Percentiles rank a stretch among this genome's conserved stretches.
Conservation (phyloP, 2,797 vertebrate species). For the Helostoma temminkii region DNA sequence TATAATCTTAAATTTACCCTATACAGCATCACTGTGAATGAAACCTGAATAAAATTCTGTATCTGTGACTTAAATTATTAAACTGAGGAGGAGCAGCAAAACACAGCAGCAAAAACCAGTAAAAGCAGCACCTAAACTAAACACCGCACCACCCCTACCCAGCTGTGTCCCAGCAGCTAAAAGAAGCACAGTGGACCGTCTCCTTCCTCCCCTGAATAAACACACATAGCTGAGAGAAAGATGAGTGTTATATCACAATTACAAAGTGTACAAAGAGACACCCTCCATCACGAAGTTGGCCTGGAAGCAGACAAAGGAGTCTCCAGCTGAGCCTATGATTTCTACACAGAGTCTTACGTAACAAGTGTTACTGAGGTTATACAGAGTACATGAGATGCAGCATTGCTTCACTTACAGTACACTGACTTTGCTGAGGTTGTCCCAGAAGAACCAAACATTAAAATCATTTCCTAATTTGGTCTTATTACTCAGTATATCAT, state of each 20-base stretch:
- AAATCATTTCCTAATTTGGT: not conserved
- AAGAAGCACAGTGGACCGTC: slow-evolving; percentile 24
- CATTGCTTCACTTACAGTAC: not conserved
- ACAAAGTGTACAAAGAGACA: slow-evolving; percentile 27
- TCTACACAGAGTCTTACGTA: slow-evolving; percentile 63
- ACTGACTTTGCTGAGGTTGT: not conserved
- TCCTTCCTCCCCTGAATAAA: slow-evolving; percentile 50
- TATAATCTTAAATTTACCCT: too few relatives aligned
- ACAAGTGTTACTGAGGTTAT: slow-evolving; percentile 37
- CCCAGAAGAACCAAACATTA: not conserved
- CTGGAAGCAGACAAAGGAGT: slow-evolving; percentile 37
- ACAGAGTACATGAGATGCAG: slow-evolving; percentile 9
- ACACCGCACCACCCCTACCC: slow-evolving; percentile 16
- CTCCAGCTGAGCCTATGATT: slow-evolving; percentile 43
- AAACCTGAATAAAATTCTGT: slow-evolving; percentile 6
- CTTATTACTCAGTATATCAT: not conserved
- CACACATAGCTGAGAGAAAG: slow-evolving; percentile 25
- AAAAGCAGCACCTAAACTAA: slow-evolving; percentile 41
- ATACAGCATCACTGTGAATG: not conserved
- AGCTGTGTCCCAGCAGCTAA: slow-evolving; percentile 33
- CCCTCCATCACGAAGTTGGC: slow-evolving; percentile 15
- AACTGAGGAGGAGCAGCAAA: not conserved
- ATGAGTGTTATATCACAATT: slow-evolving; percentile 36
- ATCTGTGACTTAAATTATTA: not conserved
- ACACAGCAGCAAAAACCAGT: slow-evolving; percentile 4